phyloP scores from a whole-genome alignment of 1,140 invertebrate species.

The Gryllus bimaculatus region DNA sequence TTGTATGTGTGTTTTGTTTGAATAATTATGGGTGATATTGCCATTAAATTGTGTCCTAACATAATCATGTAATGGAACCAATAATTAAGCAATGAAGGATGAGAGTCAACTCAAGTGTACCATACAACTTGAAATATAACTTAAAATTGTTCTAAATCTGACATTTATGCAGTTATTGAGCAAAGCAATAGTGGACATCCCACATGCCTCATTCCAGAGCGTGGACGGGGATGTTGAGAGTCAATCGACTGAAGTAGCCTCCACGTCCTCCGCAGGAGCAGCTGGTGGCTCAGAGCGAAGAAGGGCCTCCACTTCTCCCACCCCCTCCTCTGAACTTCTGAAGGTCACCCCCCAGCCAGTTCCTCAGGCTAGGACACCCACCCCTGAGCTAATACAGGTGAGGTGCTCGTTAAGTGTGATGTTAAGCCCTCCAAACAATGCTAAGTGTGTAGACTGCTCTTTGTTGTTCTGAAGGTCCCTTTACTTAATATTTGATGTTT shows the following conservation, averaged over 20 bases:
- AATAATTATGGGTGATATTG: neutral
- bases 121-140: neutral
- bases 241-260: slow-evolving; percentile 22
- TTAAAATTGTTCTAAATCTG: neutral
- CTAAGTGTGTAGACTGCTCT: neutral
- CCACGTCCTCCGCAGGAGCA: slow-evolving; percentile 23
- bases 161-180: neutral
- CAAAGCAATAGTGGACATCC: slow-evolving; percentile 17
- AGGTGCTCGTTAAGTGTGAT: slow-evolving; percentile 2
- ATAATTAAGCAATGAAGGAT: neutral
- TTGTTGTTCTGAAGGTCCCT: neutral
- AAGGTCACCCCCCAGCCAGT: slow-evolving; percentile 27
- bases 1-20: neutral
- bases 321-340: slow-evolving; percentile 22
- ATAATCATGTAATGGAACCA: neutral
- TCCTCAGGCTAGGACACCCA: slow-evolving; percentile 31
- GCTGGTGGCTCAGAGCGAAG: slow-evolving; percentile 20
- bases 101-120: neutral
- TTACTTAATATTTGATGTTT: neutral
- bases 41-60: neutral
- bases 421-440: no score
- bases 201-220: slow-evolving; percentile 22
- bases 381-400: slow-evolving; percentile 37
- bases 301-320: slow-evolving; percentile 19
- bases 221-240: slow-evolving; percentile 24